A percentile compares a stretch with the other conserved stretches of the same genome.
Conservation (phyloP, 2,888 invertebrate species). For the Tenthredo scrophulariae region DNA sequence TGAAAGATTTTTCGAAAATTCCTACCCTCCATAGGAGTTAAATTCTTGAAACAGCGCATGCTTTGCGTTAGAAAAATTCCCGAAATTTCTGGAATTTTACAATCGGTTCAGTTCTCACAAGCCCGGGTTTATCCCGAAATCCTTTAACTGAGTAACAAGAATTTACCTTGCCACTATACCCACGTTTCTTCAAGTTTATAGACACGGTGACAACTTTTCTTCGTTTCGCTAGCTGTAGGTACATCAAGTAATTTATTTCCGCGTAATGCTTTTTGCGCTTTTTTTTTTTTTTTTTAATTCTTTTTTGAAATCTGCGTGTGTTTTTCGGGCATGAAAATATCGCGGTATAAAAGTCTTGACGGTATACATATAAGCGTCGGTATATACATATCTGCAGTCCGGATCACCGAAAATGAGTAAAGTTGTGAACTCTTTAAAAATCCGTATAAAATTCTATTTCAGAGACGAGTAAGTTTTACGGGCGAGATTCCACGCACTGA, state of each 20-base stretch:
- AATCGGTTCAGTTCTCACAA: not conserved
- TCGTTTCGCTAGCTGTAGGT: not conserved
- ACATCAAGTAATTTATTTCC: not conserved
- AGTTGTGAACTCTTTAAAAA: conserved; percentile 35
- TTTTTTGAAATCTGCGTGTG: not conserved
- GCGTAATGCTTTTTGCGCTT: not conserved
- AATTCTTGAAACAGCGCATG: not conserved
- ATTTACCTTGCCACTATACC: not conserved
- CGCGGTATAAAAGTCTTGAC: not conserved
- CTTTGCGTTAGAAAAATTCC: not conserved
- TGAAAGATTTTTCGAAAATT: conserved; percentile 4
- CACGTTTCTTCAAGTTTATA: not conserved
- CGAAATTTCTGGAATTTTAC: not conserved
- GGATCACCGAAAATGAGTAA: conserved; percentile 26
- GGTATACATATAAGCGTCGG: not conserved
- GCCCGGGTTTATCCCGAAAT: not conserved
- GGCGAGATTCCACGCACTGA: conserved; percentile 10
- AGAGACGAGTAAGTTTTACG: conserved; percentile 23
- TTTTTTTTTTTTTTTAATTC: not conserved
- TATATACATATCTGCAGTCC: not conserved
- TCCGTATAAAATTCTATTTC: conserved; percentile 34
- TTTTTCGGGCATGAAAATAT: not conserved
- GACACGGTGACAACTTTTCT: not conserved
- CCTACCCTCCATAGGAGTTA: not conserved
- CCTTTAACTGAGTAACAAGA: not conserved